Evolutionary conservation across 2,888 invertebrate species (phyloP), one percentile per base, ranked within the genome.

Genomic region (Carpatolechia fugitivella): DNA sequence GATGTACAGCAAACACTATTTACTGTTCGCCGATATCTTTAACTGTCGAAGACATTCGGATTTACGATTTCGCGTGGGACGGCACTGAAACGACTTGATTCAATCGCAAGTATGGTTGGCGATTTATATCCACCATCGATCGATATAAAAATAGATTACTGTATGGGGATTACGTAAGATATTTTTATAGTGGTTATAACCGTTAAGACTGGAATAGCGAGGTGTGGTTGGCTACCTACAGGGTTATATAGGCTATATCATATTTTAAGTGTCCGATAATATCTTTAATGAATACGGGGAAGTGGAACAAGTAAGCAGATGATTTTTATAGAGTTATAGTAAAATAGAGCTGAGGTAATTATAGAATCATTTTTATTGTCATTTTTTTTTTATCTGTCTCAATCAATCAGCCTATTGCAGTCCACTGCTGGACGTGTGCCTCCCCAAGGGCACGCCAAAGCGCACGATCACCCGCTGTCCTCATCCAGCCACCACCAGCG

Each of bases 91-190:
- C 44, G 44, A n/a, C 24, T 44, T 44, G 44, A 44, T 44, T 44
- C 20, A 44, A 44, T 44, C 44, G 44, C 44, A 24, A 44, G 20
- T 24, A 20, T 7, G 44, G 20, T 24, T 24, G 29, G 44, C 44
- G 24, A 44, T 44, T 44, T 44, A 44, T 44, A 44, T 20, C 44
- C 8, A 11, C 44, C 44, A 44, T 44, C 20, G 24, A 44, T 44
- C 24, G 44, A 44, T 18, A 44, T 44, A 20, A 44, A 44, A 44
- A 44, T 44, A 44, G 44, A 44, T 40, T 16, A 44, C n/a, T 44
- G 44, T 44, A 44, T 24, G 40, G 40, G n/a, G 40, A 40, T 40
- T 40, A 16, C 40, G 40, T 40, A 40, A 18, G 40, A 40, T 40
- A 10, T 40, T 38, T 40, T 40, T 40, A 40, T 40, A 14, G 40